Evolutionary conservation across 2,113 vertebrate genomes (phyloP).

Genomic region (Octodon degus): DNA sequence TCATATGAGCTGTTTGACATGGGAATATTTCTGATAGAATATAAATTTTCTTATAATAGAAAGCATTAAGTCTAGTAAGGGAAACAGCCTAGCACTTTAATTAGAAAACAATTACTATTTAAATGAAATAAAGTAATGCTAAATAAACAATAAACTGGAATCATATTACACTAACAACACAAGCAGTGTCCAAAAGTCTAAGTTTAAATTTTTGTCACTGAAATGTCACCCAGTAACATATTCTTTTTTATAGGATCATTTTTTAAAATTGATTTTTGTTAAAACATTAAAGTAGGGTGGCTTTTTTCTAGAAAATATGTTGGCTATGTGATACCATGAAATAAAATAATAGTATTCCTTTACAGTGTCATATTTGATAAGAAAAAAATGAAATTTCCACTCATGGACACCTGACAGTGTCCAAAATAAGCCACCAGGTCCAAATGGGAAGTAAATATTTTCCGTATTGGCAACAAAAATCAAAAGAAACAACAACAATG

Average conservation of each 20-base stretch:
- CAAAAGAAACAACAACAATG: constrained; percentile 6
- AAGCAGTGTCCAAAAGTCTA: constrained; percentile 39
- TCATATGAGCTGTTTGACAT: constrained; percentile 58
- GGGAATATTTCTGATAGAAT: constrained; percentile 59
- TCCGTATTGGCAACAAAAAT: constrained; percentile 47
- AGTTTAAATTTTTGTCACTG: constrained; percentile 1
- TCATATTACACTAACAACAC: neutral
- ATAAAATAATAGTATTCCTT: constrained; percentile 34
- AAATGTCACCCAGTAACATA: constrained; percentile 42
- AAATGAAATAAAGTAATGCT: constrained; percentile 54
- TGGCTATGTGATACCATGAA: constrained; percentile 45
- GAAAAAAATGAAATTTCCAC: neutral
- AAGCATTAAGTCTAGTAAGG: constrained; percentile 37
- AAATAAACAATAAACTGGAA: neutral
- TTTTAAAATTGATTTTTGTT: constrained; percentile 37
- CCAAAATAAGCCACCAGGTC: constrained; percentile 37
- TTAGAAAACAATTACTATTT: constrained; percentile 53
- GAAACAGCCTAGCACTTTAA: constrained; percentile 37
- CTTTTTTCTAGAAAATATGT: constrained; percentile 57
- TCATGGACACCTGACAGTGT: neutral
- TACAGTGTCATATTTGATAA: constrained; percentile 20
- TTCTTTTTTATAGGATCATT: neutral
- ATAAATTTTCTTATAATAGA: constrained; percentile 62
- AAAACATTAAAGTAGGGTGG: constrained; percentile 11
- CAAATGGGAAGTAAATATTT: constrained; percentile 33